Base-by-base conservation (phyloP, 2,113 vertebrate genomes). In the Anhinga anhinga region DNA sequence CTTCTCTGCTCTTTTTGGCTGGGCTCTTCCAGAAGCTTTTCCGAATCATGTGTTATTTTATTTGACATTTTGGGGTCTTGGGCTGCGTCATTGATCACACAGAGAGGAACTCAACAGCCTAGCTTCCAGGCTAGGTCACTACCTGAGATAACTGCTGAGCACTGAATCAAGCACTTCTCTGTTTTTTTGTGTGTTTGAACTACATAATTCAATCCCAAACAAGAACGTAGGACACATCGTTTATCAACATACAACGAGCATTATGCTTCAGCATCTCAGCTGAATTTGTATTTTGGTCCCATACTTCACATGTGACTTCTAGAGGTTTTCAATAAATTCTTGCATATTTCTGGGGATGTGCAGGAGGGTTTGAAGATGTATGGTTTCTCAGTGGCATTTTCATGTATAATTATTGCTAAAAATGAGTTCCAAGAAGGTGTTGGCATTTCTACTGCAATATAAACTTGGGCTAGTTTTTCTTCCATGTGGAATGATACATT, bases 11-110 rank as follows among this genome's bases (percentile, higher is more conserved):
- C 15, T 89, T 94, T 95, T 87, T 87, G 78, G 26, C 70, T 87
- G 36, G n/a, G 53, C 27, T 29, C 26, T 95, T 91, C 49, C 58
- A 72, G 65, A 81, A 90, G n/a, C 53, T 87, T 45, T 94, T 87
- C 58, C 93, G 91, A 95, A 85, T 97, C 77, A 69, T 73, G 34
- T 58, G 70, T 87, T 89, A 91, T 93, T 96, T 69, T 73, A 66
- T 76, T 79, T 96, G 91, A 93, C 84, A 91, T 96, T 95, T 95
- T 89, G 38, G 49, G 49, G 86, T 84, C 88, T 78, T 85, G 58
- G 55, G 45, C 84, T 91, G 78, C n/a, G 2, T 93, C 88, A 85
- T 3, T 65, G 62, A 93, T 87, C 62, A 50, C 84, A 40, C 5
- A 50, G 27, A 69, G 61, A 84, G 81, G 73, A 79, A 96, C 76